phyloP scores from a whole-genome alignment of 2,113 vertebrate species.

The Daphoenositta chrysoptera region DNA sequence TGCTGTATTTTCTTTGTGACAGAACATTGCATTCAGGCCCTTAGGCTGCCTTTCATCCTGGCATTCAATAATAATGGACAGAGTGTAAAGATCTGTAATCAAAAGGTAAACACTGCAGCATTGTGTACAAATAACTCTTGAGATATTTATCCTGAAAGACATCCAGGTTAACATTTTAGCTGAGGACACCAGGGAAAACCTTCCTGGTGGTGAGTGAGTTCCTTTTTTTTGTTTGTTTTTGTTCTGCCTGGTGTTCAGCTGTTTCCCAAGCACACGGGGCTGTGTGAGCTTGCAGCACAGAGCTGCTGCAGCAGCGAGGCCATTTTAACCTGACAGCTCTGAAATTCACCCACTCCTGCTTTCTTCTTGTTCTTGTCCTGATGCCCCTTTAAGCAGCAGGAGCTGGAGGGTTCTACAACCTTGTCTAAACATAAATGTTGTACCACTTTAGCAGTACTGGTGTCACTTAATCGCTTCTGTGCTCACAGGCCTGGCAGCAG shows the following conservation, averaged over 20 bases:
- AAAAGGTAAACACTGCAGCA: slow-evolving; percentile 51
- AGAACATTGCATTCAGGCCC: slow-evolving; percentile 20
- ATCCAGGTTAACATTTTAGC: slow-evolving; percentile 36
- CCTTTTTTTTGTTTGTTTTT: neutral
- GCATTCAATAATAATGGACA: slow-evolving; percentile 57
- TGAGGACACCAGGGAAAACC: slow-evolving; percentile 26
- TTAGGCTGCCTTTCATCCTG: slow-evolving; percentile 53
- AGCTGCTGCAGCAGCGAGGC: neutral
- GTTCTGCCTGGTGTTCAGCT: neutral
- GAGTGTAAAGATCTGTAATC: slow-evolving; percentile 60
- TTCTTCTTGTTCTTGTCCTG: neutral
- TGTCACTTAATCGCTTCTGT: neutral
- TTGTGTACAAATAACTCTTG: slow-evolving; percentile 47
- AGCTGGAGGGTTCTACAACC: neutral
- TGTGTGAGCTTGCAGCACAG: neutral
- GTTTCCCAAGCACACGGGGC: neutral
- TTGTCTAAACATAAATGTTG: neutral
- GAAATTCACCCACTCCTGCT: neutral
- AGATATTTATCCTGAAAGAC: slow-evolving; percentile 55
- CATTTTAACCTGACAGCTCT: neutral
- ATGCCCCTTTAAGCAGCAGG: neutral
- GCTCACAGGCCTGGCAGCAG: neutral
- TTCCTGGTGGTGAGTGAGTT: neutral
- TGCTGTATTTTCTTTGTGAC: slow-evolving; percentile 59
- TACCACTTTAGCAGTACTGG: neutral